phyloP scores from a whole-genome alignment of 2,113 vertebrate genomes.

The Microcebus griseorufus region DNA sequence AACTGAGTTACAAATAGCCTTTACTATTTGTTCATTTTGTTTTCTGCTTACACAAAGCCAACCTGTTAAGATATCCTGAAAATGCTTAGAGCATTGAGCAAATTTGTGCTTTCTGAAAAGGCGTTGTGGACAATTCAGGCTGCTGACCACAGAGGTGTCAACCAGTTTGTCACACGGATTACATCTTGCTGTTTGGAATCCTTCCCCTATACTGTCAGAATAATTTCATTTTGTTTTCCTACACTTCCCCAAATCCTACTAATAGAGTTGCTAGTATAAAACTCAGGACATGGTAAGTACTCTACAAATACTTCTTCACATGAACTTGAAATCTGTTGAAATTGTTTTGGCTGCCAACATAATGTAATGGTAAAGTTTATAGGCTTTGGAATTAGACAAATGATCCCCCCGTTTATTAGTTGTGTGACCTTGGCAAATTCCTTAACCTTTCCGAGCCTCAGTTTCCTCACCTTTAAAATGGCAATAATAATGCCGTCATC shows the following conservation, averaged over 20 bases:
- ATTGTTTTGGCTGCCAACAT: neutral
- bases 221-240: conserved; percentile 23
- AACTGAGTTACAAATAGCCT: neutral
- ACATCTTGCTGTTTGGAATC: neutral
- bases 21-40: neutral
- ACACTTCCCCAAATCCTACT: neutral
- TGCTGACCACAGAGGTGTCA: neutral
- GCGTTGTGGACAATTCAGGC: neutral
- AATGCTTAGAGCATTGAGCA: conserved; percentile 28
- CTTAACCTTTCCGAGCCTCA: neutral
- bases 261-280: neutral
- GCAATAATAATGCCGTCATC: neutral
- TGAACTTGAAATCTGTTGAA: neutral
- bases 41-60: neutral
- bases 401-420: neutral
- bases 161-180: neutral
- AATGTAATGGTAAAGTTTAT: neutral
- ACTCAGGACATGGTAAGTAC: neutral
- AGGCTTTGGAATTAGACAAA: conserved; percentile 10
- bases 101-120: conserved; percentile 35
- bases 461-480: conserved; percentile 23
- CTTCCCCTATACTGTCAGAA: neutral
- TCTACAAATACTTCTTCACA: neutral
- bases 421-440: neutral
- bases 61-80: conserved; percentile 39